Evolutionary conservation across 2,797 vertebrate species (phyloP), one percentile per base, ranked within the genome.

Genomic region (Acanthopagrus latus): DNA sequence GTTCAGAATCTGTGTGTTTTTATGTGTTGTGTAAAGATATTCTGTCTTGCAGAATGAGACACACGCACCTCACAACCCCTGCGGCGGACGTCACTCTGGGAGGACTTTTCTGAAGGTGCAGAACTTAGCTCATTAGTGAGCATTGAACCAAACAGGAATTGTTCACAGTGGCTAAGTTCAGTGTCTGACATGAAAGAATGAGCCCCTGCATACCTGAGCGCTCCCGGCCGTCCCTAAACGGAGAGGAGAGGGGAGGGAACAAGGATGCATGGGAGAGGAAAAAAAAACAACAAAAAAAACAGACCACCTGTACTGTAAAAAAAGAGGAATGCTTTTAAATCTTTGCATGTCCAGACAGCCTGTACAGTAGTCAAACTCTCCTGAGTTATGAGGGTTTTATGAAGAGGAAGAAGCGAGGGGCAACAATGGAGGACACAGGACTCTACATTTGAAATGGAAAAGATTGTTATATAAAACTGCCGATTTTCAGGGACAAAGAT

Each of bases 81-180:
- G 20, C 56, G 16, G 7, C 3, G 16, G 54, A 8, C 1, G 43
- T 41, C 21, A 27, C 50, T 38, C 58, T 0, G 11, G 27, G 58
- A 25, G 8, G 78, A 89, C 82, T 90, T 92, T 92, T 92, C 91
- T 92, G 82, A 83, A 92, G 94, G 92, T 82, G 76, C 92, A 92
- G 94, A 92, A 90, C 90, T 95, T 95, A 94, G 94, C 87, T 94
- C 91, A 94, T 90, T 89, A 84, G 94, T 93, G 94, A 95, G 92
- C 94, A 94, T 92, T 86, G 84, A 87, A 80, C 80, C 79, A 80
- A 82, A 70, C 18, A 65, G 67, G 68, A 87, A 74, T 93, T 94
- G 94, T 95, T 95, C 94, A 95, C 94, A 95, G 94, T 94, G 94
- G 93, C 93, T 95, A 95, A 95, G 94, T 94, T 95, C 93, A 94